A percentile compares a stretch with the other conserved stretches of the same genome.
phyloP scores from a whole-genome alignment of 2,797 vertebrate genomes.

The Hoplostethus atlanticus region DNA sequence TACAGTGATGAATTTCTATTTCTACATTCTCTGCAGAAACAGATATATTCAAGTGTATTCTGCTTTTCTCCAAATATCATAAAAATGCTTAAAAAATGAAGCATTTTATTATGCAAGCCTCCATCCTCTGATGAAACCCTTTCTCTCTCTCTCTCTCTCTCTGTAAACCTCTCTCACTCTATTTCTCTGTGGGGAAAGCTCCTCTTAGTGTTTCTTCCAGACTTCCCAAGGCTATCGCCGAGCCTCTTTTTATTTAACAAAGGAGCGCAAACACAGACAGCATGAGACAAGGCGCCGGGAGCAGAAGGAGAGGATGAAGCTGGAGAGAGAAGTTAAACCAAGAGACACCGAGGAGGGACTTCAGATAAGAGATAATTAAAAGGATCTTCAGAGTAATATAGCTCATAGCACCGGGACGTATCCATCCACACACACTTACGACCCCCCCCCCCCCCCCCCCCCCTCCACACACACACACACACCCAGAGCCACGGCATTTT shows the following conservation, averaged over 20 bases:
- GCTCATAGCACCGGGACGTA: conserved; percentile 42
- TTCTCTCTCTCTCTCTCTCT: conserved; percentile 49
- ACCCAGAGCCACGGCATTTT: conserved; percentile 31
- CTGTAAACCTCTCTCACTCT: conserved; percentile 6
- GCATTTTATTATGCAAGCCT: conserved; percentile 55
- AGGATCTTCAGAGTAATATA: conserved; percentile 63
- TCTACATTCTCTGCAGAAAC: conserved; percentile 14
- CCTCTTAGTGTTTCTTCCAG: conserved; percentile 56
- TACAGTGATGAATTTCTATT: not conserved
- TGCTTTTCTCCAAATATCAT: conserved; percentile 27
- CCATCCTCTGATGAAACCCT: conserved; percentile 38
- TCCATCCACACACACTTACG: conserved; percentile 63
- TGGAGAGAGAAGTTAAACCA: conserved; percentile 59
- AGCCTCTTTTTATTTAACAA: conserved; percentile 52
- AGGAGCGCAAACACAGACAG: conserved; percentile 61
- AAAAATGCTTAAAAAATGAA: conserved; percentile 44
- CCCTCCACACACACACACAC: conserved; percentile 6
- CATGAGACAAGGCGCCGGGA: conserved; percentile 51
- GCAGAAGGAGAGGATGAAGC: conserved; percentile 56
- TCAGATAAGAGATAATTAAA: conserved; percentile 72
- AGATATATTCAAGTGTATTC: conserved; percentile 22
- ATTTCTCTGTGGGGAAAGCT: conserved; percentile 53
- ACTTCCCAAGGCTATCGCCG: conserved; percentile 66
- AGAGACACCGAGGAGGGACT: conserved; percentile 49
- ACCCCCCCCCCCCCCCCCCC: not conserved